Evolutionary conservation across 2,797 vertebrate genomes (phyloP).

Genomic region (Monodelphis domestica): DNA sequence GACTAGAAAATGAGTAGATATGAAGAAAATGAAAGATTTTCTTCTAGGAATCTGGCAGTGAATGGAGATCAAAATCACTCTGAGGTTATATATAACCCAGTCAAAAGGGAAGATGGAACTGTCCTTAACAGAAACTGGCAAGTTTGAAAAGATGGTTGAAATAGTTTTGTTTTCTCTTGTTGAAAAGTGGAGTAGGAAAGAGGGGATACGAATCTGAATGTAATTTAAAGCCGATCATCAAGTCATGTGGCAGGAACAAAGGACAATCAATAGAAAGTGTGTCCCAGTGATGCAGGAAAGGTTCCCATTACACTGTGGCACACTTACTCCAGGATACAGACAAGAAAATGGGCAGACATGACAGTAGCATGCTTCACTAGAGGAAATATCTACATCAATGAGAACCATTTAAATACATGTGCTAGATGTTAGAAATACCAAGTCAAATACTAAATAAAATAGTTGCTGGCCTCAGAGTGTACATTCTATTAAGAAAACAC

Average conservation of each 20-base stretch:
- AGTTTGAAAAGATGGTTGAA: neutral
- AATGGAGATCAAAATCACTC: neutral
- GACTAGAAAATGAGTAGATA: neutral
- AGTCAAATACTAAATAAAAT: neutral
- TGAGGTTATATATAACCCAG: neutral
- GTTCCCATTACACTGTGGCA: neutral
- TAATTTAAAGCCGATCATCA: neutral
- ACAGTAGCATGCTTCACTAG: neutral
- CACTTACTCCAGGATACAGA: neutral
- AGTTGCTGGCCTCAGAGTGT: neutral
- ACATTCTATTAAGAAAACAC: neutral
- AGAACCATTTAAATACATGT: neutral
- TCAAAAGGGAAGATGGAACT: neutral
- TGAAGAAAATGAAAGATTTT: neutral
- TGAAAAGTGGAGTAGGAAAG: neutral
- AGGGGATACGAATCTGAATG: neutral
- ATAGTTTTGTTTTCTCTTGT: neutral
- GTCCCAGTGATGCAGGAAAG: neutral
- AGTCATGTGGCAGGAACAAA: neutral
- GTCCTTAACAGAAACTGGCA: neutral
- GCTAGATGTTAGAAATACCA: neutral
- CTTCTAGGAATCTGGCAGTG: neutral
- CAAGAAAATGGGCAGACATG: no score
- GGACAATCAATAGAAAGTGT: neutral
- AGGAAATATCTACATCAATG: neutral